Evolutionary conservation across 2,113 vertebrate species (phyloP).

Genomic region (Ochotona curzoniae): DNA sequence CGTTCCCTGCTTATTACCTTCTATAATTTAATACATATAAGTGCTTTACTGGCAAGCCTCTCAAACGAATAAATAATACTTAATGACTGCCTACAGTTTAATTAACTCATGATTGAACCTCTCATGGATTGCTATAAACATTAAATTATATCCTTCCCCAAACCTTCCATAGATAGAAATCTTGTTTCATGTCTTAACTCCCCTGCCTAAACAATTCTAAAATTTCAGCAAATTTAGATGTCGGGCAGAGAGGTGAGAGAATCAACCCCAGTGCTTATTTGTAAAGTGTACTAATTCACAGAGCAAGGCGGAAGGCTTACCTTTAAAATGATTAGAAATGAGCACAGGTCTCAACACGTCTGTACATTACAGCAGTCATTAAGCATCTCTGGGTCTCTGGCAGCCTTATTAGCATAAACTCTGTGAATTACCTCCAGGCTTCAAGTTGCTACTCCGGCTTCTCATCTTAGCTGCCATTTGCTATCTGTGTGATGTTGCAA

Average conservation of each 20-base stretch:
- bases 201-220: conserved; percentile 45
- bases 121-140: conserved; percentile 77
- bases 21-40: conserved; percentile 82
- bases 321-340: conserved; percentile 48
- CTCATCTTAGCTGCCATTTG: conserved; percentile 84
- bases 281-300: conserved; percentile 24
- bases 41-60: conserved; percentile 83
- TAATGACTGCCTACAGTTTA: conserved; percentile 84
- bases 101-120: conserved; percentile 85
- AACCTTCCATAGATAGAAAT: conserved; percentile 74
- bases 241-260: neutral
- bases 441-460: conserved; percentile 63
- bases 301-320: conserved; percentile 42
- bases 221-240: neutral
- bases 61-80: conserved; percentile 83
- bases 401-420: conserved; percentile 76
- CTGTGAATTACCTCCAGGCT: conserved; percentile 64
- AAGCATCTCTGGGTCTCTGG: conserved; percentile 25
- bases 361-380: conserved; percentile 56
- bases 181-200: conserved; percentile 61
- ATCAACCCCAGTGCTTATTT: neutral
- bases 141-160: conserved; percentile 67
- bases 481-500: conserved; percentile 81
- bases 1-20: conserved; percentile 81
- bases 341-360: conserved; percentile 43